Evolutionary conservation across 2,113 vertebrate species (phyloP).

Genomic region (Camelus dromedarius): DNA sequence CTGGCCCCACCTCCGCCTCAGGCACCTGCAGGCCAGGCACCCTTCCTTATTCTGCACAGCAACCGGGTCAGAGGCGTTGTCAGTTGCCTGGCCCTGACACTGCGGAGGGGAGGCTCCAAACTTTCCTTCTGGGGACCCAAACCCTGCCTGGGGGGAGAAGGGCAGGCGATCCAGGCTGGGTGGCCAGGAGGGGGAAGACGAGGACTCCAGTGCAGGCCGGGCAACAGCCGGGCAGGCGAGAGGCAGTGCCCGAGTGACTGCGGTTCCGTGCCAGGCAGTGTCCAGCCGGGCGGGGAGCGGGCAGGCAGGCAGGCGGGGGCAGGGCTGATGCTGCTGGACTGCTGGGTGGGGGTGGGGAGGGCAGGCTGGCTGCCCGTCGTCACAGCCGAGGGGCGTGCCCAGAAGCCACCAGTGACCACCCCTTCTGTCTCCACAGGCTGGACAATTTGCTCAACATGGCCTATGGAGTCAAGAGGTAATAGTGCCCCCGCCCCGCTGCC

Average conservation of each 20-base stretch:
- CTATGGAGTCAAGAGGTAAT: conserved; percentile 99
- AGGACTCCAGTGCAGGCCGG: not conserved
- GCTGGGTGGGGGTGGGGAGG: conserved; percentile 64
- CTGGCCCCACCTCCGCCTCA: too few relatives aligned
- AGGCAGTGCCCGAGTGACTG: conserved; percentile 4
- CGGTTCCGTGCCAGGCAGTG: conserved; percentile 79
- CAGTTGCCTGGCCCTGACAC: not conserved
- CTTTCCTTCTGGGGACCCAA: not conserved
- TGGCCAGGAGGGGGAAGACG: not conserved
- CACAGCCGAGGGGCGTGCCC: not conserved
- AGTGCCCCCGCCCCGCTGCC: conserved; percentile 72
- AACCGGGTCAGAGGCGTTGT: too few relatives aligned
- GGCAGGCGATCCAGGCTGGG: not conserved
- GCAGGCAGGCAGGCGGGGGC: not conserved
- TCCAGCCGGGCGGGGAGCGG: conserved; percentile 58
- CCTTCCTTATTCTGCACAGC: not conserved
- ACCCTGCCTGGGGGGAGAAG: not conserved
- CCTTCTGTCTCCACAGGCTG: conserved; percentile 93
- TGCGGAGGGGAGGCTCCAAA: not conserved
- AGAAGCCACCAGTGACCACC: conserved; percentile 53
- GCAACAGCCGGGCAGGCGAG: not conserved
- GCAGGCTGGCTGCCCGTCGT: not conserved
- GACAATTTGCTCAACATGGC: conserved; percentile 99
- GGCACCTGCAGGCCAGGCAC: not conserved
- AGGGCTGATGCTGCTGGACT: conserved; percentile 9